Percentiles rank a stretch among this genome's conserved stretches.
These are phyloP conservation scores for Ormyrus thymus DNA, from an alignment of 2,888 invertebrate genomes.

Conservation along the genomic window DNA sequence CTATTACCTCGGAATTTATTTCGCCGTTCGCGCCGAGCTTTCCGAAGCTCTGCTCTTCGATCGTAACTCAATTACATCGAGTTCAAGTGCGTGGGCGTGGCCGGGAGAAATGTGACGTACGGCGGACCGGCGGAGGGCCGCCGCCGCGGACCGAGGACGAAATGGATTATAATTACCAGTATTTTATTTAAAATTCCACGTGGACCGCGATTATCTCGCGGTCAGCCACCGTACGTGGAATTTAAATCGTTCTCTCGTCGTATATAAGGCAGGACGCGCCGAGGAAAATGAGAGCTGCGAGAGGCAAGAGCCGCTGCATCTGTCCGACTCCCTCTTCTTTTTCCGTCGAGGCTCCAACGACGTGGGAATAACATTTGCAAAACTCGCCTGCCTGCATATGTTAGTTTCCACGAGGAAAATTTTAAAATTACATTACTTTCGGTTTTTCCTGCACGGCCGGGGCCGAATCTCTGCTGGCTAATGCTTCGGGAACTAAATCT, in stretches of 20 bases:
- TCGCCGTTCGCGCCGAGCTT: not conserved
- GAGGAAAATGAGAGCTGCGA: constrained; percentile 32
- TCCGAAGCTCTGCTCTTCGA: not conserved
- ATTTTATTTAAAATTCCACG: constrained; percentile 65
- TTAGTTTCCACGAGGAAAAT: constrained; percentile 49
- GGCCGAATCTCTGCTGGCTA: constrained; percentile 2
- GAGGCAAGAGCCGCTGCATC: constrained; percentile 14
- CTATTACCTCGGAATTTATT: not conserved
- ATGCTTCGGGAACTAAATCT: not conserved
- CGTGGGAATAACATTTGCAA: constrained; percentile 52
- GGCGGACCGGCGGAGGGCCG: no score
- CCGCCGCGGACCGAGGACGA: not conserved
- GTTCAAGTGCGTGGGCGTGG: constrained; percentile 19
- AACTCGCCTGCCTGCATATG: constrained; percentile 42
- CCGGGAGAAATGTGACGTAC: not conserved
- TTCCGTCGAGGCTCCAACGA: constrained; percentile 39
- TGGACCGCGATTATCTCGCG: constrained; percentile 62
- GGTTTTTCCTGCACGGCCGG: constrained; percentile 5
- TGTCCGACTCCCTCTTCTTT: constrained; percentile 42
- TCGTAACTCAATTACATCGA: not conserved
- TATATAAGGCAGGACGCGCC: constrained; percentile 47
- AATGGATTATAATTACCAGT: constrained; percentile 61
- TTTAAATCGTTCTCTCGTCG: constrained; percentile 62
- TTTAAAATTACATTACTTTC: constrained; percentile 50
- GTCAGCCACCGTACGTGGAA: constrained; percentile 60